Evolutionary conservation across 2,888 invertebrate species (phyloP).

Genomic region (Scaptomyza tumidula): DNA sequence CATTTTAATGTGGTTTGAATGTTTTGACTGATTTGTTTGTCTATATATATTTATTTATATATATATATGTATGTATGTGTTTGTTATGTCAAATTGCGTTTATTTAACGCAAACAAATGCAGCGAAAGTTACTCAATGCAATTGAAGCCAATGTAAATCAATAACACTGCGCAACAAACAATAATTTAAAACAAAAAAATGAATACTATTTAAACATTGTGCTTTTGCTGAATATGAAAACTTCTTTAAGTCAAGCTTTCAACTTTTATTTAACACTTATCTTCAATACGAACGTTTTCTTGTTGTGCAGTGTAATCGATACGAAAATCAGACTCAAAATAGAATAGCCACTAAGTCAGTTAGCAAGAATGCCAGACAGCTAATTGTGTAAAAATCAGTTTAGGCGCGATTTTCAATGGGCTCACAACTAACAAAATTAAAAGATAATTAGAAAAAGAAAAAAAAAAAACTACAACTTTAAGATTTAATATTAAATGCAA

Average conservation of each 20-base stretch:
- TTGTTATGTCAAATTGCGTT: slow-evolving; percentile 40
- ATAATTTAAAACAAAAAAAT: background rate
- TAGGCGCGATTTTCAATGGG: slow-evolving; percentile 79
- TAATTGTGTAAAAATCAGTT: slow-evolving; percentile 82
- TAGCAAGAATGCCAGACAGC: slow-evolving; percentile 75
- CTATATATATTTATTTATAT: slow-evolving; percentile 6
- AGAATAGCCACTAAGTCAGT: slow-evolving; percentile 81
- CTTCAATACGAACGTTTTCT: background rate
- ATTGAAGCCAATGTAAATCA: slow-evolving; percentile 67
- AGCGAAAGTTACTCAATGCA: slow-evolving; percentile 74
- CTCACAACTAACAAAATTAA: slow-evolving; percentile 52
- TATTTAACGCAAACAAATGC: slow-evolving; percentile 32
- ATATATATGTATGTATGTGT: slow-evolving; percentile 13
- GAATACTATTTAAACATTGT: background rate
- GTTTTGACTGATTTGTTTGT: slow-evolving; percentile 39
- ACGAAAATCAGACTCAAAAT: slow-evolving; percentile 79
- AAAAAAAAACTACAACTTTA: background rate
- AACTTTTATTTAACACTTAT: too few species aligned
- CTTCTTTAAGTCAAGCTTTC: background rate
- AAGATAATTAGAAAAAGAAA: slow-evolving; percentile 6
- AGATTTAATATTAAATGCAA: slow-evolving; percentile 20
- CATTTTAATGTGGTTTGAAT: slow-evolving; percentile 30
- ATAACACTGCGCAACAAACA: slow-evolving; percentile 55
- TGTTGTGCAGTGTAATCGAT: slow-evolving; percentile 72
- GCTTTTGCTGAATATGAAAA: background rate